Base-by-base conservation (phyloP, 2,113 vertebrate genomes). In the Stomatorhinus ivindoensis region DNA sequence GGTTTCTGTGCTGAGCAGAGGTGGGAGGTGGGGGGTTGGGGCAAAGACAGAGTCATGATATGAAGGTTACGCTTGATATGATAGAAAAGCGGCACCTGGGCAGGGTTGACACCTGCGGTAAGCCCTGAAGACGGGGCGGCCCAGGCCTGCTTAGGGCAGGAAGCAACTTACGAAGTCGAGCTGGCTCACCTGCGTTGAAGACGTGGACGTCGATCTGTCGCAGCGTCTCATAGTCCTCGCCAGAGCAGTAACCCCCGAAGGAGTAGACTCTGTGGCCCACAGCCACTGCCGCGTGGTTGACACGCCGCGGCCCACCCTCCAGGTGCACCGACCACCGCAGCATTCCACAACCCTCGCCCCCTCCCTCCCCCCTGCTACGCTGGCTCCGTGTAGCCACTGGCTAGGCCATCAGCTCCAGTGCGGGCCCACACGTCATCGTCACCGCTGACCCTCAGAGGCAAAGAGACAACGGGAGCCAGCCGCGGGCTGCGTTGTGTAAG, bases 141-240 rank as follows among this genome's bases (percentile, higher is more conserved):
- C 21, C 4, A 8, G 44, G 11, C n/a, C 21, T 24, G 24, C 3
- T 27, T 15, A 55, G 48, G 21, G 24, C 24, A 24, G 19, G 24
- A 15, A 86, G 13, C 27, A 21, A 19, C 13, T 13, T 31, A 35
- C 4, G n/a, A 31, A 39, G 48, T 94, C 93, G 87, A 94, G 93
- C 2, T 0, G 6, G 35, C 50, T 93, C 92, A 98, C 97, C 97
- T 88, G 97, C 96, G 1, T 98, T 98, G 91, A 98, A 98, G 9
- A 97, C 95, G 3, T 98, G 97, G 15, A 98, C 96, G 0, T 98
- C 97, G 4, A 98, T 98, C 95, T 98, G 97, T 3, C 98, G 96
- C 44, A 99, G 95, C 0, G 98, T 99, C 94, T 99, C 98, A 76
- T 99, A 99, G 95, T 99, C 98, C 93, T 99, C 98, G n/a, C 98